phyloP scores from a whole-genome alignment of 2,888 invertebrate genomes.

The Phragmatobia fuliginosa region DNA sequence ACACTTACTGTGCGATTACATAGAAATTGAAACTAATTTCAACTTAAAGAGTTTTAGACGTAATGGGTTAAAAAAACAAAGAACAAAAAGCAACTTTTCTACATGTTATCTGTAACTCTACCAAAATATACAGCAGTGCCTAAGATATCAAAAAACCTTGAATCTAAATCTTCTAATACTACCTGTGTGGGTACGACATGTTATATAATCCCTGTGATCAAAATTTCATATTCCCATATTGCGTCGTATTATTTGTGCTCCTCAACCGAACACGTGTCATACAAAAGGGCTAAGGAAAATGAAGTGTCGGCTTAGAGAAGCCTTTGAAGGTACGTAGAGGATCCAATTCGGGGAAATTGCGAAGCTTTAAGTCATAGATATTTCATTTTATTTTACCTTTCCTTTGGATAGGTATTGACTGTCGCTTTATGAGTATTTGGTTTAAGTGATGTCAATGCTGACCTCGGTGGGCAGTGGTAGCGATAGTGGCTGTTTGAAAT shows the following conservation, averaged over 20 bases:
- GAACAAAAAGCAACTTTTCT: too few relatives aligned
- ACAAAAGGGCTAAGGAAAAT: constrained; percentile 55
- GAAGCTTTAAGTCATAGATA: constrained; percentile 35
- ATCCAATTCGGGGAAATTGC: constrained; percentile 38
- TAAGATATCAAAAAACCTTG: not conserved
- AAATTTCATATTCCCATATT: constrained; percentile 36
- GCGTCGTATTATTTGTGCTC: constrained; percentile 37
- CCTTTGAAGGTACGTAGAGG: constrained; percentile 57
- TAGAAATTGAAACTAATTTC: too few relatives aligned
- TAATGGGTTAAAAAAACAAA: too few relatives aligned
- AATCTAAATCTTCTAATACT: not conserved
- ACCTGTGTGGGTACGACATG: constrained; percentile 21
- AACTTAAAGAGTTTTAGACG: too few relatives aligned
- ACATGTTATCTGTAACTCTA: too few relatives aligned
- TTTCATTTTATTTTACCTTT: constrained; percentile 31
- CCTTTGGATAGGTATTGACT: constrained; percentile 22
- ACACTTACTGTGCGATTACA: too few relatives aligned
- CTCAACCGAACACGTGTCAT: constrained; percentile 45
- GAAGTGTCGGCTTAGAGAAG: constrained; percentile 65
- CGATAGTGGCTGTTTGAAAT: too few relatives aligned
- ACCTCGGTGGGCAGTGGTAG: too few relatives aligned
- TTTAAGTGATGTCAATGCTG: not conserved
- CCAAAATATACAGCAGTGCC: not conserved
- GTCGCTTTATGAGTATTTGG: constrained; percentile 3
- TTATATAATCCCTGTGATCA: constrained; percentile 37